Evolutionary conservation across 2,113 vertebrate genomes (phyloP).

Genomic region (Equus quagga): DNA sequence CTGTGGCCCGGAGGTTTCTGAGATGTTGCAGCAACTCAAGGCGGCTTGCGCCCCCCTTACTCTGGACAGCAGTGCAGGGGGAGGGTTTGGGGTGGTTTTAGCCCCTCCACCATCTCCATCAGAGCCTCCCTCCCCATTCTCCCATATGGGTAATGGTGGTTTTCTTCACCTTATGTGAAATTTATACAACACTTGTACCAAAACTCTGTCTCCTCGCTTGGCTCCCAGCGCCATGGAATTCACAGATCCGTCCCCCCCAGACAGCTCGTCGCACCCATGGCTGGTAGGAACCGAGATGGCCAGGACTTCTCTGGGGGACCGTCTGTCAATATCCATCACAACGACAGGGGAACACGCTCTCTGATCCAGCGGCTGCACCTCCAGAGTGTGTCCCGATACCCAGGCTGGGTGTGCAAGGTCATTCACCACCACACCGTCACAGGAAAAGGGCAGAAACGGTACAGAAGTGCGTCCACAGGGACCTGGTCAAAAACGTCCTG

Average conservation of each 20-base stretch:
- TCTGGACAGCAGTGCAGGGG: rapidly evolving
- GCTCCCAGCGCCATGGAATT: neutral
- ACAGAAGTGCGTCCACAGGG: too few species aligned
- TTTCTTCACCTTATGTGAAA: neutral
- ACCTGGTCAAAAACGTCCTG: too few species aligned
- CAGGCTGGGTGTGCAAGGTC: neutral
- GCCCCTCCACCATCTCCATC: neutral
- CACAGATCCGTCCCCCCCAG: neutral
- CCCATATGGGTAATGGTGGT: neutral
- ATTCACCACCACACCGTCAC: rapidly evolving
- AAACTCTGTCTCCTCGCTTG: neutral
- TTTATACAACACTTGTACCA: neutral
- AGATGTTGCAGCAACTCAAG: neutral
- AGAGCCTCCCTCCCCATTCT: neutral
- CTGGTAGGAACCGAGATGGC: neutral
- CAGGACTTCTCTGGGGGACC: neutral
- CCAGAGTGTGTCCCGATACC: neutral
- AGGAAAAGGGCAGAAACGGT: neutral
- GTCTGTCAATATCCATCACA: too few species aligned
- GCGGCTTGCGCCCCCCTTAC: too few species aligned
- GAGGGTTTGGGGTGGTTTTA: neutral
- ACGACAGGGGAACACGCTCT: neutral
- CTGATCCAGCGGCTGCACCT: neutral
- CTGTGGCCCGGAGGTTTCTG: neutral
- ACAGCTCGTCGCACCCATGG: rapidly evolving